Percentiles rank a stretch among this genome's conserved stretches.
These are phyloP conservation scores for Choloepus didactylus DNA, from an alignment of 2,797 vertebrate species.

Conservation along the genomic window DNA sequence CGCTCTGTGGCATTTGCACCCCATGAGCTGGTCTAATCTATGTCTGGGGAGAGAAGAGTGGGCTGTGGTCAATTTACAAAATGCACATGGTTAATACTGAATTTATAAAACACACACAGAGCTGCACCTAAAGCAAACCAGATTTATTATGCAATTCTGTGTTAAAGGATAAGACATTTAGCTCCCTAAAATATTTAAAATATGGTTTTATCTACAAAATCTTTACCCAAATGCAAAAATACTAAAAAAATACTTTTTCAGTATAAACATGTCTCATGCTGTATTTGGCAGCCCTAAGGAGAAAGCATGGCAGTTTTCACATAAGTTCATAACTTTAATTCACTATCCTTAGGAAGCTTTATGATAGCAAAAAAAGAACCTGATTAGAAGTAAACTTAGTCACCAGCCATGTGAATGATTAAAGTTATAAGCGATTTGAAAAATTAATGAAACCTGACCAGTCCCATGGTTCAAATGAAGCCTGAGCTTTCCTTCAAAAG, in stretches of 20 bases:
- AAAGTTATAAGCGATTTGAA: slow-evolving; percentile 6
- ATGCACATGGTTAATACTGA: neutral
- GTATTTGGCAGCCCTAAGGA: neutral
- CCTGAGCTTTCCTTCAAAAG: slow-evolving; percentile 21
- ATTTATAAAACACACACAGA: neutral
- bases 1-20: neutral
- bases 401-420: neutral
- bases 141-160: slow-evolving; percentile 26
- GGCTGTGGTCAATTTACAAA: slow-evolving; percentile 24
- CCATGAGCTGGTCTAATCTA: neutral
- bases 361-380: slow-evolving; percentile 3
- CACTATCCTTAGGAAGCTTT: slow-evolving; percentile 25
- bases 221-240: slow-evolving; percentile 6
- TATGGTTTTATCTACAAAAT: slow-evolving; percentile 42
- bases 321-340: slow-evolving; percentile 30
- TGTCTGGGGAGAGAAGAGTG: neutral
- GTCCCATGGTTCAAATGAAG: neutral
- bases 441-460: slow-evolving; percentile 46
- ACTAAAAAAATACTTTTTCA: neutral
- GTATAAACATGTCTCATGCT: neutral
- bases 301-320: slow-evolving; percentile 12
- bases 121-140: slow-evolving; percentile 24
- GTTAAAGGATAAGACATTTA: slow-evolving; percentile 16
- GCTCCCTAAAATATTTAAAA: slow-evolving; percentile 14
- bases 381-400: slow-evolving; percentile 55